Base-by-base conservation (phyloP, 2,113 vertebrate species). In the Noctilio leporinus region DNA sequence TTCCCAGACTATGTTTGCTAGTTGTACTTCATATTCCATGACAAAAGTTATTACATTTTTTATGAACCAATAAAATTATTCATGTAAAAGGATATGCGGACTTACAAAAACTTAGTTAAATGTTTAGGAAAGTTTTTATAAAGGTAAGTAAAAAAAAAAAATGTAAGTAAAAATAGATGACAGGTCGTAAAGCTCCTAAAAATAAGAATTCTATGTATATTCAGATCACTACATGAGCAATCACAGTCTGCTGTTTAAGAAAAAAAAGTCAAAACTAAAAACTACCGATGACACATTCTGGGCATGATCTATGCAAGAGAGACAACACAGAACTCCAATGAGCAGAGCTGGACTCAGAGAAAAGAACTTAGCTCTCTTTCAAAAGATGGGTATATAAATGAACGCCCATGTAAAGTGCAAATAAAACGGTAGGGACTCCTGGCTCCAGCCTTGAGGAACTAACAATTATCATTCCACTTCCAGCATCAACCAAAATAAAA, bases 191-290 rank as follows among this genome's bases (percentile, higher is more conserved):
- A 47, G 35, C 40, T 89, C 30, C 24, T 49, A 40, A 96, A 94
- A 94, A 17, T 49, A 82, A 95, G 33, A 43, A 81, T n/a, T 69
- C 15, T 80, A 43, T 24, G 11, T 80, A 43, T 24, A 9, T 62
- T 91, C 70, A 83, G 30, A 85, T 85, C 38, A 80, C 9, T 38
- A 87, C 40, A 80, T 33, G 64, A 86, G 11, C 75, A 73, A 81
- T 75, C 14, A 33, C 53, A 17, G 38, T 38, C 30, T n/a, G 38
- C 33, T 86, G 19, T 86, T 70, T 89, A 51, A 45, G 15, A 81
- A 88, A 53, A 49, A 15, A 89, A 91, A 92, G 92, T 17, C 11
- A 72, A 86, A 76, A 81, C 51, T 70, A 43, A 92, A 86, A 95
- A 90, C 35, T 45, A 26, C 14, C 12, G 40, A 33, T 40, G 30